Evolutionary conservation across 2,113 vertebrate genomes (phyloP).

Genomic region (Notarius quadriscutis): DNA sequence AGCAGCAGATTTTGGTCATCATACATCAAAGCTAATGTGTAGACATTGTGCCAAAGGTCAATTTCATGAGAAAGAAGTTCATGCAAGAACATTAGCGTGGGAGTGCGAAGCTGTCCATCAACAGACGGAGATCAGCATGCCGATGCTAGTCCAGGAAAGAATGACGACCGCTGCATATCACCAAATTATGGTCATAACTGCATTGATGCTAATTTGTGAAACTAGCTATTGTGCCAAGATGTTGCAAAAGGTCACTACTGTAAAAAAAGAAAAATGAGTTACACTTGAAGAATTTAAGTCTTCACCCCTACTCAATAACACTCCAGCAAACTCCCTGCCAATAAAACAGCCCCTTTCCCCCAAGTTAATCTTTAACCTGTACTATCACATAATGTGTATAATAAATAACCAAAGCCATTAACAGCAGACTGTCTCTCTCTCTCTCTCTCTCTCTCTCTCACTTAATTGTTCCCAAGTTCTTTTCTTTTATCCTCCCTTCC

Average conservation of each 20-base stretch:
- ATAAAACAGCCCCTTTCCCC: background rate
- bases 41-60: background rate
- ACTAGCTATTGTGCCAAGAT: background rate
- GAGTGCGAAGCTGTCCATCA: background rate
- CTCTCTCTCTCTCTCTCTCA: background rate
- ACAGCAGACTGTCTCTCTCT: background rate
- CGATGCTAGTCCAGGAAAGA: background rate
- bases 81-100: background rate
- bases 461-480: background rate
- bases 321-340: background rate
- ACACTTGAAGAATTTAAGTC: background rate
- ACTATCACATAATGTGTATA: slow-evolving; percentile 29
- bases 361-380: slow-evolving; percentile 39
- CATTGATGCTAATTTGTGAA: background rate
- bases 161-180: background rate
- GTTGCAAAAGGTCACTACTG: slow-evolving; percentile 7
- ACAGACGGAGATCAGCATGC: background rate
- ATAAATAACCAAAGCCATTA: slow-evolving; percentile 40
- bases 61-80: background rate
- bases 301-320: background rate
- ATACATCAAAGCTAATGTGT: background rate
- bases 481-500: slow-evolving; percentile 24
- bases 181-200: background rate
- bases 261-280: background rate
- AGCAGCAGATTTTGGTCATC: background rate